Evolutionary conservation across 2,888 invertebrate species (phyloP), one percentile per base, ranked within the genome.

Genomic region (Nipponacmea schrenckii): DNA sequence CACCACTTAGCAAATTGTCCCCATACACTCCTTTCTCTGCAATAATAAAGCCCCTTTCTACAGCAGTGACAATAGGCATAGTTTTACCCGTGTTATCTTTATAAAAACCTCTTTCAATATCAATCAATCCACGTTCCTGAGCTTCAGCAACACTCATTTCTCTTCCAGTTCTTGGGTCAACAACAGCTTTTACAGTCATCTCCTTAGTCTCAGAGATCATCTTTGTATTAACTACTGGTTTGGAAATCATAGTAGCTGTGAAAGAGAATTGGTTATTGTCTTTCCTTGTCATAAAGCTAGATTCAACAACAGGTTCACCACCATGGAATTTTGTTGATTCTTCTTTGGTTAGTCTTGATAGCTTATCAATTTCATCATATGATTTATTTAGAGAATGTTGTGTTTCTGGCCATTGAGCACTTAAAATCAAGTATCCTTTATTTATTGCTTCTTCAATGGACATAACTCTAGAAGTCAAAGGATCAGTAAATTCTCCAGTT

Each of bases 111-210:
- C 78, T 76, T 64, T 95, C 94, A 44, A 93, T 92, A 89, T 97
- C 97, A 68, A 98, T 90, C 20, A 97, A 93, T 27, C 96, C 97
- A 26, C 92, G 91, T 45, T 93, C 93, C 74, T 96, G 93, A 0
- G 97, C 95, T 89, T 97, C 95, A 50, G 85, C 77, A 24, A 91
- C 83, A 75, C 90, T 84, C 63, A 90, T 83, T 67, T 84, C 82
- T 72, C 84, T 78, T 62, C 88, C 88, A 26, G 88, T 89, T 70
- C 85, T 83, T 26, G 90, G 89, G 80, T 91, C 88, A 27, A 83
- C 79, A 12, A 87, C 86, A 62, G 85, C 82, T 69, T 80, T 77
- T 2, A 88, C 79, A 44, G 81, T 82, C 69, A 85, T 80, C 67
- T 83, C 84, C 65, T 80, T 82, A 7, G 81, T 82, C 77, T 87